Evolutionary conservation across 2,113 vertebrate genomes (phyloP).

Genomic region (Ceyx cyanopectus): DNA sequence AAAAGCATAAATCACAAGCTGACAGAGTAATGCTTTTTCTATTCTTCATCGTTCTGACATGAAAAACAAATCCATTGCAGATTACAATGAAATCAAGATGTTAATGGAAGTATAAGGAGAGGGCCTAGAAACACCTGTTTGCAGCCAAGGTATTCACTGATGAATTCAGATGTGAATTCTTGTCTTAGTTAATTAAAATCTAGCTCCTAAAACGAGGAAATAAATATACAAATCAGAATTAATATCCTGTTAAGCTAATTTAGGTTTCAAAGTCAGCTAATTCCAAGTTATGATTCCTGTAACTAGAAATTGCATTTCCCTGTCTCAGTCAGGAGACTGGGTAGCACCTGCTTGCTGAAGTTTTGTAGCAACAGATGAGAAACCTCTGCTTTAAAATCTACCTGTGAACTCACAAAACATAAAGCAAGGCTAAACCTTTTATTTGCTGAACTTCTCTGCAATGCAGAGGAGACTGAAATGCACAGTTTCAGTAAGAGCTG

Average conservation of each 20-base stretch:
- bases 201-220: not conserved
- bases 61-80: not conserved
- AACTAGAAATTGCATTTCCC: not conserved
- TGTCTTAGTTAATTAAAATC: not conserved
- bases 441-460: not conserved
- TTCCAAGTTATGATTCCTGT: not conserved
- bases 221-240: not conserved
- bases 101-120: not conserved
- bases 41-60: not conserved
- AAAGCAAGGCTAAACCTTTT: not conserved
- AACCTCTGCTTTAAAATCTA: not conserved
- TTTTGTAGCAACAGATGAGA: not conserved
- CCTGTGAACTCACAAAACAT: not conserved
- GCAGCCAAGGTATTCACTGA: not conserved
- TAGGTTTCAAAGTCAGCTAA: not conserved
- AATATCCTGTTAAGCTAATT: not conserved
- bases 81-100: not conserved
- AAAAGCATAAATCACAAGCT: no score
- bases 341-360: not conserved
- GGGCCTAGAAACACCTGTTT: not conserved
- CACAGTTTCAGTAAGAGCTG: not conserved
- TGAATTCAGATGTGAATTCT: not conserved
- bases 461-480: not conserved
- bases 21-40: not conserved
- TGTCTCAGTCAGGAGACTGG: not conserved